Base-by-base conservation (phyloP, 2,113 vertebrate genomes). In the Tachuris rubrigastra region DNA sequence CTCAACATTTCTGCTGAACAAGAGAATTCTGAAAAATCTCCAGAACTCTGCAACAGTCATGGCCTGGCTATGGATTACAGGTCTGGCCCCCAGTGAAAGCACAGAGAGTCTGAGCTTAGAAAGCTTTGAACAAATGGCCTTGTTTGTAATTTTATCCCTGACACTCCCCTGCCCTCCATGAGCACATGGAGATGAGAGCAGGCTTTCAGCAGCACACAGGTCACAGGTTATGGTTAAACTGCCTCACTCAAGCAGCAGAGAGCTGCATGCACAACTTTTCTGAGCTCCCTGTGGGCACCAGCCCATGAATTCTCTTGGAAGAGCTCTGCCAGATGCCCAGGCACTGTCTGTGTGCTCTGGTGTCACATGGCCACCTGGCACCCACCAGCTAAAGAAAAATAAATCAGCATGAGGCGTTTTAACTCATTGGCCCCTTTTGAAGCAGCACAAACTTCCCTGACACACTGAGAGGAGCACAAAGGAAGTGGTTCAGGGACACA, bases 281-380 rank as follows among this genome's bases (percentile, higher is more conserved):
- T 17, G 41, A 87, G 56, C 31, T 49, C 44, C 44, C 46, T 2
- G 0, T 49, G 56, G 56, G 47, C 39, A 63, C 21, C 81, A 89
- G 25, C 18, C 2, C 4, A 75, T 37, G 49, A 46, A 50, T 83
- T 66, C 66, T 87, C 22, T 37, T 56, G 53, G 53, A 82, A 92
- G 79, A 73, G 67, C 55, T 58, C 79, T 69, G 71, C 28, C 72
- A 90, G 83, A 68, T 62, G 88, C 79, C 25, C 0, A 0, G 49
- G 66, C 37, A 15, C 76, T 11, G 65, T 13, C 37, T 0, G 0
- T 6, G 35, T 1, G 2, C 52, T 78, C 78, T 55, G 75, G 44
- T 79, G 37, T 60, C 85, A 85, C 2, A 1, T 83, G 85, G 49
- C 69, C 85, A 90, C 72, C 85, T 82, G 77, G 53, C 74, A 93